Base-by-base conservation (phyloP, 2,888 invertebrate genomes). In the Stenodema calcarata region DNA sequence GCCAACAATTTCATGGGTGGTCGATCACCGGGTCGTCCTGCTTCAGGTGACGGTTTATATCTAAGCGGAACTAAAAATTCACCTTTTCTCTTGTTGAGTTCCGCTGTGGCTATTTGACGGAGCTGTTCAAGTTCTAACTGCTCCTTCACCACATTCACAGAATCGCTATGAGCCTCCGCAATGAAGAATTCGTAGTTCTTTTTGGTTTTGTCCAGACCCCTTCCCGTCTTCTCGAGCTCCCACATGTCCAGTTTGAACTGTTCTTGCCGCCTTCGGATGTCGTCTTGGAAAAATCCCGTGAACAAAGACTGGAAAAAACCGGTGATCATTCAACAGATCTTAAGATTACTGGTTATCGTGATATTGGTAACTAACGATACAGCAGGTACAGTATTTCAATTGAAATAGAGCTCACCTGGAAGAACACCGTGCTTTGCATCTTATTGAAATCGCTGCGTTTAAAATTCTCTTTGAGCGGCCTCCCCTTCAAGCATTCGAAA, bases 401-500 rank as follows among this genome's bases (percentile, higher is more conserved):
- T n/a, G n/a, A n/a, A n/a, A n/a, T n/a, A n/a, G n/a, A n/a, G n/a
- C 50, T 2, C 23, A 62, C 69, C 41, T 80, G 81, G 86, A 80
- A 86, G 73, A 86, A 86, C 2, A 30, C n/a, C 0, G 27, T 23
- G 30, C 73, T 18, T 12, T 86, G 86, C 28, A 54, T 86, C 62
- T 79, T 62, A 12, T 0, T 27, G 69, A 79, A 78, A 44, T 79
- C 69, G 35, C 11, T 23, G 1, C 50, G 78, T 18, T 62, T 79
- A 79, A 86, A 86, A 42, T 42, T 62, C 28, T 86, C 86, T 23
- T 44, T 78, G 7, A 86, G 41, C 9, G 80, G 80, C 28, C 87
- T 30, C 6, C 81, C 87, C 47, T 75, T 73, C 30, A 81, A 9
- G 16, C 41, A 18, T 1, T 47, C 18, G 44, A 80, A 87, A 50